Evolutionary conservation across 2,888 invertebrate species (phyloP).

Genomic region (Ctena decussata): DNA sequence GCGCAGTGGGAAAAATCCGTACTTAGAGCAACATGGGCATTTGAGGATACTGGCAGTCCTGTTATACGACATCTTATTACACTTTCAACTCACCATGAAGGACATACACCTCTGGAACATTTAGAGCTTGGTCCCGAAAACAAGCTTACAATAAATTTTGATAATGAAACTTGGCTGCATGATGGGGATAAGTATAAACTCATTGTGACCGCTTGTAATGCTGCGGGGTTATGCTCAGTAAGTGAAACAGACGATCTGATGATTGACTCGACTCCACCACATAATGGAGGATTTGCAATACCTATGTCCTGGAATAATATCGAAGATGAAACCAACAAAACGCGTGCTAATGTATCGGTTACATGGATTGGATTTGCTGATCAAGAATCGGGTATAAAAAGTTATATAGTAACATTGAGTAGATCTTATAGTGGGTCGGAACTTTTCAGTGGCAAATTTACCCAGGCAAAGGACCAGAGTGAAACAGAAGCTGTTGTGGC

Average conservation of each 20-base stretch:
- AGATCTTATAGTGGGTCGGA: conserved; percentile 49
- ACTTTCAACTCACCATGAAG: conserved; percentile 47
- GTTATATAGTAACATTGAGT: conserved; percentile 48
- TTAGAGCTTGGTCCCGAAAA: conserved; percentile 39
- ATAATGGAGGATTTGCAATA: conserved; percentile 58
- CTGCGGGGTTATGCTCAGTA: conserved; percentile 58
- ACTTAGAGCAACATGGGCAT: conserved; percentile 34
- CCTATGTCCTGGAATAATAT: conserved; percentile 51
- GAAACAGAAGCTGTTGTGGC: too few species aligned
- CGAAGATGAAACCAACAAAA: too few species aligned
- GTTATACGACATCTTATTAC: conserved; percentile 41
- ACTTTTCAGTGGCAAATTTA: conserved; percentile 45
- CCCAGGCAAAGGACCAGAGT: too few species aligned
- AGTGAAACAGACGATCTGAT: conserved; percentile 42
- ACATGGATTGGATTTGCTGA: conserved; percentile 68
- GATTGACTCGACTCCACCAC: conserved; percentile 70
- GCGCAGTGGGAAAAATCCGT: conserved; percentile 56
- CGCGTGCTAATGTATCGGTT: background rate
- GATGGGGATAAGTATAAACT: conserved; percentile 54
- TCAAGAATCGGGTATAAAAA: conserved; percentile 55
- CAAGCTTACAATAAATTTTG: conserved; percentile 30
- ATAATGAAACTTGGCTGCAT: conserved; percentile 36
- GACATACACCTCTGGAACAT: conserved; percentile 45
- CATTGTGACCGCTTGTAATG: conserved; percentile 56
- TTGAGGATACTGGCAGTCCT: conserved; percentile 50